Evolutionary conservation across 1,140 invertebrate species (phyloP), one percentile per base, ranked within the genome.

Genomic region (Ephestia elutella): DNA sequence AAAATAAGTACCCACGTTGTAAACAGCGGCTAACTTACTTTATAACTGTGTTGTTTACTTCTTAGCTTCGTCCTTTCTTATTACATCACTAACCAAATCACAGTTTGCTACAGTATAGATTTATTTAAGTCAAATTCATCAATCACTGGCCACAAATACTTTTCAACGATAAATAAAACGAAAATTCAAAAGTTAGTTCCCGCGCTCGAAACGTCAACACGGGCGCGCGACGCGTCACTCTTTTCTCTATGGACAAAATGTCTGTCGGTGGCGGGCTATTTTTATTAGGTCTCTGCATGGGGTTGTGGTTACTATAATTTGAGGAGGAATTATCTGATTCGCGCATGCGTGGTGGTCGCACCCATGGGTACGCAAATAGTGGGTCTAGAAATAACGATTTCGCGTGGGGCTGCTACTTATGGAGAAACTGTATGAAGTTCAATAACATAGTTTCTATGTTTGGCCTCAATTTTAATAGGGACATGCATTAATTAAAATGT

Each of bases 271-370:
- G 58, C 54, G 61, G 59, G 72, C 75, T 82, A 83, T 83, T 83
- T 83, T 80, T 78, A 79, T 71, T 73, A 56, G 53, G 71, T 67
- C 79, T 82, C 74, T 72, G 82, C 81, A 81, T 83, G 81, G 79
- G 82, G 82, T 82, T 69, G 70, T 62, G 59, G 60, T 66, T 66
- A 59, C 61, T 70, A 65, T 80, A 77, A 82, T 82, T 84, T 82
- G 61, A 80, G 73, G 73, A 74, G 75, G 62, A 72, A 85, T 82
- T 86, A 84, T 74, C 68, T 51, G 65, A 75, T 75, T 72, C 79
- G 78, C 80, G 83, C 83, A 86, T 86, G 82, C 83, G 81, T 76
- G 78, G 82, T 86, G 80, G 77, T 78, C 79, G 68, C 73, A 59
- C 32, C 35, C 17, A 57, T 74, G 70, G 71, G 63, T 73, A 73